Percentiles rank a stretch among this genome's conserved stretches.
Evolutionary conservation across 2,113 vertebrate genomes (phyloP).

Genomic region (Porphyrio hochstetteri): DNA sequence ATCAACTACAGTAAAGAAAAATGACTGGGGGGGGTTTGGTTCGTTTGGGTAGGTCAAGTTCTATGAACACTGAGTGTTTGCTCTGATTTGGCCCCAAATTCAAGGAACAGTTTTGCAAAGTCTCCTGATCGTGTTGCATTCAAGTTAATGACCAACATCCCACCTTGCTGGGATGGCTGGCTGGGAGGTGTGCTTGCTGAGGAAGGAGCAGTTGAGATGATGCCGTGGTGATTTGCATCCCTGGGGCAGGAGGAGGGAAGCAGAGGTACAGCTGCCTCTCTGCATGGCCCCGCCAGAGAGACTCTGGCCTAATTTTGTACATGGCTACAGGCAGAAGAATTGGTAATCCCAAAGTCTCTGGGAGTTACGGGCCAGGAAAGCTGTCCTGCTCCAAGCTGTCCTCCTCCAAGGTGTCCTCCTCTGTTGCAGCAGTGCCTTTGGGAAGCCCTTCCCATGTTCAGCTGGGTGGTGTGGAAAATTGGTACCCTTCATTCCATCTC

Average conservation of each 20-base stretch:
- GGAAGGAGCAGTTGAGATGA: background rate
- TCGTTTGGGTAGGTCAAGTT: background rate
- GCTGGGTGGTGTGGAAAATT: background rate
- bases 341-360: background rate
- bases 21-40: background rate
- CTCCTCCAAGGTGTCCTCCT: background rate
- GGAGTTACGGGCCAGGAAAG: background rate
- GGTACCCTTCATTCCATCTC: background rate
- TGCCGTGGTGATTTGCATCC: background rate
- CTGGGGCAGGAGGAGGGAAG: background rate
- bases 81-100: background rate
- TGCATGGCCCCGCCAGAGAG: background rate
- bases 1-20: background rate
- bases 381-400: background rate
- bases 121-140: accelerated
- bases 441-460: background rate
- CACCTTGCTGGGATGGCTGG: accelerated
- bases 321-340: background rate
- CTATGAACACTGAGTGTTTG: background rate
- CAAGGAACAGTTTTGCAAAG: background rate
- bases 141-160: background rate
- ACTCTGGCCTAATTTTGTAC: background rate
- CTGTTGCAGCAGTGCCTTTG: background rate
- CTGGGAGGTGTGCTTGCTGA: background rate
- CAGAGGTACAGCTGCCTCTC: background rate